Evolutionary conservation across 2,113 vertebrate species (phyloP), one percentile per base, ranked within the genome.

Genomic region (Sylvilagus bachmani): DNA sequence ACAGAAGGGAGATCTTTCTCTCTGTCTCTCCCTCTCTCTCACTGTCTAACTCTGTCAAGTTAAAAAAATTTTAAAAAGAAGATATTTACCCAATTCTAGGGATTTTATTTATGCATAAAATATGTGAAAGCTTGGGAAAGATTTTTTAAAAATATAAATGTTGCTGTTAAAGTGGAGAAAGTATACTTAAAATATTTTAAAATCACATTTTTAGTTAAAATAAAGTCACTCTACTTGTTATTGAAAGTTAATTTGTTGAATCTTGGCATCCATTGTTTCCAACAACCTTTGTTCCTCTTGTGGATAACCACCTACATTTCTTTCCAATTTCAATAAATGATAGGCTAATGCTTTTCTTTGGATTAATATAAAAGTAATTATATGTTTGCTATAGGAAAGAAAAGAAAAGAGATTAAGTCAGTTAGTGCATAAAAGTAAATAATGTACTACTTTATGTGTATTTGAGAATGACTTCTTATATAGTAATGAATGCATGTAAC

Each of bases 361-460:
- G 14, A 66, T 94, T 96, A 91, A 67, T 77, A 69, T 75, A 78
- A 96, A 96, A 93, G 12, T 67, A 92, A 93, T 85, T 87, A 49
- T 88, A 55, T 81, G 16, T 92, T 96, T 96, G 87, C 58, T 79
- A 67, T 31, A 29, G 53, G 58, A 66, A 95, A 94, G 69, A 44
- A 93, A 96, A 95, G 66, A 96, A 93, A 93, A 94, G 53, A 67
- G 24, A 44, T 75, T 89, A 86, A 14, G 4, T 31, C 74, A 27
- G 53, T 81, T 55, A 22, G 13, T 61, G 17, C 44, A 51, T 51
- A 82, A 95, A 74, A 79, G 84, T n/a, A 96, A 94, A 90, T 61
- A 74, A 64, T 12, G 4, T 61, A 5, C 67, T 62, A 21, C 75
- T 91, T 71, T 83, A 58, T 90, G 64, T 83, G 29, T 79, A 69